Percentiles rank a stretch among this genome's conserved stretches.
Evolutionary conservation across 2,888 invertebrate genomes (phyloP).

Genomic region (Trachelus tabidus): DNA sequence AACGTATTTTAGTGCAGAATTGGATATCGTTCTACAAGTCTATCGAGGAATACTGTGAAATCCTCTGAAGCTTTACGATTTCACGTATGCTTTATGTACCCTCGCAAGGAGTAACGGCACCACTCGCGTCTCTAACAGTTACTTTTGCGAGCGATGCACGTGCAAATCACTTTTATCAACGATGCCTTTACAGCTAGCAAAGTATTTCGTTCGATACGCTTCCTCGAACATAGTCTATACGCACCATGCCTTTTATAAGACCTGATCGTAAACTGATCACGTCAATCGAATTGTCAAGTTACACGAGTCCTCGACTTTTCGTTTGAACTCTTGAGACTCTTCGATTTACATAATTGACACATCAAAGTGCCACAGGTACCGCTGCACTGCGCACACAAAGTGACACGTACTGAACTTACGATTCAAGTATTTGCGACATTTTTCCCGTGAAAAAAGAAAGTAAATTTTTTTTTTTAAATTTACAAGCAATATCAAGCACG

Average conservation of each 20-base stretch:
- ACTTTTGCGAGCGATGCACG: too few species aligned
- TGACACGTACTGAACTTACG: not conserved
- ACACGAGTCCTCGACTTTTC: not conserved
- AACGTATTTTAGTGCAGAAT: too few species aligned
- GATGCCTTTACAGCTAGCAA: not conserved
- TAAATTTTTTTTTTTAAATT: not conserved
- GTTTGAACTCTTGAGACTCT: not conserved
- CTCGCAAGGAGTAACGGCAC: too few species aligned
- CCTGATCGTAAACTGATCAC: not conserved
- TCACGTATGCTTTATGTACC: too few species aligned
- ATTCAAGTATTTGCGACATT: not conserved
- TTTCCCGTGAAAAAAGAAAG: not conserved
- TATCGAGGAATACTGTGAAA: too few species aligned
- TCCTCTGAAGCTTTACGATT: too few species aligned
- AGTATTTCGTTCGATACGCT: not conserved
- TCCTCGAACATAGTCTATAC: not conserved
- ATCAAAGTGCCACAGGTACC: not conserved
- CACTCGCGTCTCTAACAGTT: too few species aligned
- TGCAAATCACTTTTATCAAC: not conserved
- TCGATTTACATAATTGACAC: not conserved
- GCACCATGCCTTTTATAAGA: not conserved
- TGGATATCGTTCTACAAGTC: too few species aligned
- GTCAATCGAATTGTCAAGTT: not conserved
- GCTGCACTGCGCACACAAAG: not conserved
- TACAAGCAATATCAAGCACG: not conserved